Percentiles rank a stretch among this genome's conserved stretches.
Conservation (phyloP, 1,140 invertebrate species). For the Nautilus pompilius region DNA sequence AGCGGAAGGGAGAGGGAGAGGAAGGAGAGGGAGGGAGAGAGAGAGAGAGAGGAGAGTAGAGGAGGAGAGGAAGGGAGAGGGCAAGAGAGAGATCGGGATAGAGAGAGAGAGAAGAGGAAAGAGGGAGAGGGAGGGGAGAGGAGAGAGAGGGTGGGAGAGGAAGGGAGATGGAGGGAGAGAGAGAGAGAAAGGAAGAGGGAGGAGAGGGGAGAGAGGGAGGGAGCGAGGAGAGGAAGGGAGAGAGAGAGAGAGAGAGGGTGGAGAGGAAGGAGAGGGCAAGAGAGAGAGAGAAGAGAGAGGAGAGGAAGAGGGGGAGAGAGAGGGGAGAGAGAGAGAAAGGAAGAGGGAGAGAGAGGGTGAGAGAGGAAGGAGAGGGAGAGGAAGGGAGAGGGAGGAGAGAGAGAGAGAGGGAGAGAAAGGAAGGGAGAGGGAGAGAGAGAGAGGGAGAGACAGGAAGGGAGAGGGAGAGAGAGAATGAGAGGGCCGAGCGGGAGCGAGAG, state of each 20-base stretch:
- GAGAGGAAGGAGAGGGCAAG: background rate
- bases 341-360: background rate
- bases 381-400: slow-evolving; percentile 3
- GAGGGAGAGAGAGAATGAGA: background rate
- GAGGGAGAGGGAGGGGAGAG: too few species aligned
- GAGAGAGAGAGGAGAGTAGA: background rate
- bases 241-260: background rate
- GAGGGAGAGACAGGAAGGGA: background rate
- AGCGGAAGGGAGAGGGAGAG: background rate
- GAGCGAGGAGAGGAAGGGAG: background rate
- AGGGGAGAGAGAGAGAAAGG: background rate
- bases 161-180: too few species aligned
- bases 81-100: background rate
- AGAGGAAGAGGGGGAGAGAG: background rate
- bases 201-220: too few species aligned
- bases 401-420: slow-evolving; percentile 1
- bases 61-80: background rate
- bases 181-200: too few species aligned
- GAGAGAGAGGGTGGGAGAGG: too few species aligned
- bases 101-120: too few species aligned
- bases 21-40: background rate
- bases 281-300: background rate
- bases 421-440: background rate
- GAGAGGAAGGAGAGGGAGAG: background rate
- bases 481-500: background rate